A percentile compares a stretch with the other conserved stretches of the same genome.
phyloP scores from a whole-genome alignment of 2,113 vertebrate species.

The Gadus chalcogrammus region DNA sequence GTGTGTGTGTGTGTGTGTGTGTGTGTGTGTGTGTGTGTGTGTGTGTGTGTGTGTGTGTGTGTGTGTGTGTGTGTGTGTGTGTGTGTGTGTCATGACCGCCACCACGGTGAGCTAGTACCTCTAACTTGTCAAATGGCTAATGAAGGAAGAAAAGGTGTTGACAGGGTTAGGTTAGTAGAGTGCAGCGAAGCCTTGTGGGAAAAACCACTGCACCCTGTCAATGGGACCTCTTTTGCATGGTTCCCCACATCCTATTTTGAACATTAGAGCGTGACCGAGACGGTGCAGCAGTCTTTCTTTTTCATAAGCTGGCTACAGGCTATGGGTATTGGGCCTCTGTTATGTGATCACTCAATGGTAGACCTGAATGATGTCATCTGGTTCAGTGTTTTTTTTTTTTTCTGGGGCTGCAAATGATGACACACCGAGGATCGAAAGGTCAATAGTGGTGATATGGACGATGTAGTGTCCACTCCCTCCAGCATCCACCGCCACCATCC shows the following conservation, averaged over 20 bases:
- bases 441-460: too few species aligned
- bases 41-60: too few species aligned
- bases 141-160: constrained; percentile 57
- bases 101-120: constrained; percentile 11
- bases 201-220: constrained; percentile 33
- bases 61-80: too few species aligned
- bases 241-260: constrained; percentile 1
- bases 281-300: neutral
- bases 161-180: constrained; percentile 17
- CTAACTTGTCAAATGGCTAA: constrained; percentile 61
- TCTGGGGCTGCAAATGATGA: too few species aligned
- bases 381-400: neutral
- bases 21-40: too few species aligned
- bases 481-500: constrained; percentile 23
- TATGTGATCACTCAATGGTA: neutral
- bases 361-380: constrained; percentile 5
- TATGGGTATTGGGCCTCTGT: neutral
- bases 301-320: constrained; percentile 9
- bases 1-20: too few species aligned
- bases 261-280: neutral
- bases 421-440: too few species aligned
- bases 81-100: too few species aligned
- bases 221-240: neutral
- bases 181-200: constrained; percentile 41
- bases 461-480: neutral